Base-by-base conservation (phyloP, 1,140 invertebrate species). In the Xylocopa sonorina region DNA sequence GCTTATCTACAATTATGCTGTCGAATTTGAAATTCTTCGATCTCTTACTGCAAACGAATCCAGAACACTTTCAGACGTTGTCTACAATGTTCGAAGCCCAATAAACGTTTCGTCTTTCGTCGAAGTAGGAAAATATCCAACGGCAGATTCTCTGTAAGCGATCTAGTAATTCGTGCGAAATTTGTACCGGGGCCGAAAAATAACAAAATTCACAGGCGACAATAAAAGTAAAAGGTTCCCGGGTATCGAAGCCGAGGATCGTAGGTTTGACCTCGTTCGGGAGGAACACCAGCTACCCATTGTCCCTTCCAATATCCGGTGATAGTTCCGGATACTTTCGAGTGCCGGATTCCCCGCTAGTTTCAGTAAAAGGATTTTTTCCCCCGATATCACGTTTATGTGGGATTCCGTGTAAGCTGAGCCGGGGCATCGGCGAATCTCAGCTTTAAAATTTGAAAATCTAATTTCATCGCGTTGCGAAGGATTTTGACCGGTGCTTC, bases 381-480 rank as follows among this genome's bases (percentile, higher is more conserved):
- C 7, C 3, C 27, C 4, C 32, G 16, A 41, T 53, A 46, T 32
- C 29, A 9, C 51, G n/a, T 67, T 51, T 16, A 21, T 0, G 46
- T 9, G 14, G 41, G 38, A 66, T 27, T 29, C 55, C 43, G 16
- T 24, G 16, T 32, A 6, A 34, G 6, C n/a, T 24, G 32, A 62
- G 38, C 38, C 16, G 12, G 21, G 18, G 3, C n/a, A n/a, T 21
- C 1, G 14, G 18, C 34, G 46, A 16, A 34, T 46, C 29, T 55
- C 7, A 16, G 41, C 9, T 76, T 67, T 57, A 57, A 76, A 58
- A 67, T 76, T 76, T 76, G 63, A 76, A 67, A 76, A 76, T 10
- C 73, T 76, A 76, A 76, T 76, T 76, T 57, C 62, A 48, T 57
- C 63, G 16, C 69, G 10, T 4, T 53, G 50, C n/a, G n/a, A n/a